Base-by-base conservation (phyloP, 2,888 invertebrate species). In the Aplocera efformata region DNA sequence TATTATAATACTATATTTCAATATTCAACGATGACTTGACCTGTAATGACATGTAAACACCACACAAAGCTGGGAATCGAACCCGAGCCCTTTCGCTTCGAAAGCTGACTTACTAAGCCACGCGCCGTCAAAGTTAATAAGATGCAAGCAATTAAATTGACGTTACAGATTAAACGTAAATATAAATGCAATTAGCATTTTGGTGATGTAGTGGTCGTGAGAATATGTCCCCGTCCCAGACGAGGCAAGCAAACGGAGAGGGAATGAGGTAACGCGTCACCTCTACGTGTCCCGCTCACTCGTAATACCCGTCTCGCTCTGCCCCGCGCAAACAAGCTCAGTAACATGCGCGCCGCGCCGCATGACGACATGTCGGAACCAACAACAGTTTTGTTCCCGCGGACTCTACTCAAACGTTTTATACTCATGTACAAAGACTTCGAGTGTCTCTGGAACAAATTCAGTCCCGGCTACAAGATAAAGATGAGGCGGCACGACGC, bases 321-420 rank as follows among this genome's bases (percentile, higher is more conserved):
- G 45, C 56, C 25, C 41, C 13, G 13, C 13, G 13, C 13, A 39
- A 63, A 59, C 70, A 63, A 53, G 62, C 54, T 59, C 72, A 80
- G 80, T 79, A 67, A 73, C 68, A 65, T 67, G 80, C 75, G 73
- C 78, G 75, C 53, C 80, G 75, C 77, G 68, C 75, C 28, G 31
- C 13, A 32, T n/a, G n/a, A n/a, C 33, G 36, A 42, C 37, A 53
- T 54, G 54, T 42, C 50, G 1, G 55, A 55, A 34, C 40, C 34
- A 39, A 43, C 54, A 24, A 74, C 62, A 42, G 67, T 81, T 1
- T 62, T 75, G 1, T 83, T 84, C 55, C 74, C 84, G 37, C 78
- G 78, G 35, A 76, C 71, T 64, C 48, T 84, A 30, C 58, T 80
- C 10, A 76, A 60, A 49, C 68, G 61, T 56, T 79, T 85, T 61